Base-by-base conservation (phyloP, 2,113 vertebrate species). In the Pseudois nayaur region DNA sequence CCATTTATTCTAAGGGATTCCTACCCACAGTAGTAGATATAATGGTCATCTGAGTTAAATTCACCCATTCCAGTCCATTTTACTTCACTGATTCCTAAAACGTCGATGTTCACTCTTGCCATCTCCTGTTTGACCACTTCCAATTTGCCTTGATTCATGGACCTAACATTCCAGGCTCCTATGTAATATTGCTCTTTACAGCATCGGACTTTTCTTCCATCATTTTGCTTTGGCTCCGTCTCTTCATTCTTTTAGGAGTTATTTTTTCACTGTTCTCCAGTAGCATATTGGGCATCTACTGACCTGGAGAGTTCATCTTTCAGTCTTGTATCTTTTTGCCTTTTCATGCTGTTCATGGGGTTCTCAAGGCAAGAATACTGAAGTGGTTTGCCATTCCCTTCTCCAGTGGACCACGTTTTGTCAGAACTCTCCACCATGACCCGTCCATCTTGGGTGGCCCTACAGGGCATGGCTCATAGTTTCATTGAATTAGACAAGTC, bases 361-460 rank as follows among this genome's bases (percentile, higher is more conserved):
- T 71, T 71, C n/a, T 71, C 64, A 71, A 71, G 64, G n/a, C n/a
- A 36, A 36, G n/a, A 71, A 19, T 23, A 71, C n/a, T 71, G 17
- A 36, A 23, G n/a, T 71, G 64, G 8, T 36, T 71, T 71, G 9
- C 17, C n/a, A 71, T 71, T 36, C n/a, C 64, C 4, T 71, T 71
- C n/a, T 71, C n/a, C 4, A 3, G n/a, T 21, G 19, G 64, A 21
- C n/a, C n/a, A 36, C 0, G 0, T 71, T 36, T 36, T 71, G 2
- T 71, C 64, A 71, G 64, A 36, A 36, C 64, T 71, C 17, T 71
- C 19, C n/a, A 36, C n/a, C n/a, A 23, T 71, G 64, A 36, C n/a
- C 9, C 1, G 0, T 23, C 64, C 9, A 9, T 71, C 17, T 71
- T 71, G 64, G 64, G 64, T 71, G 64, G n/a, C 17, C 9, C 64